Conservation (phyloP, 1,140 invertebrate species). For the Liolophura sinensis region DNA sequence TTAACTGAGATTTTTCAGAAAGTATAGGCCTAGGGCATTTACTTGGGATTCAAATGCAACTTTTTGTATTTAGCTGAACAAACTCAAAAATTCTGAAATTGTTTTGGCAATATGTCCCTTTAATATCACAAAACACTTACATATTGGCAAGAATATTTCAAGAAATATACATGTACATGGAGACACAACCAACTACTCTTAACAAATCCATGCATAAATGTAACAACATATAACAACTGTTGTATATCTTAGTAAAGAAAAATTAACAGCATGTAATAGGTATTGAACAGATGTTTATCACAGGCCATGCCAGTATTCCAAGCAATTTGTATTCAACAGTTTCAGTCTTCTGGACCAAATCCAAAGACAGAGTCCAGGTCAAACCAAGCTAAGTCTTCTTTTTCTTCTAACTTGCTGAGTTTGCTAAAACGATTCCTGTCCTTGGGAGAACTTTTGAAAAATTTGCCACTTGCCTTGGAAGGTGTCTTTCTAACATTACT, state of each 20-base stretch:
- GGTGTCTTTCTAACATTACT: constrained; percentile 2
- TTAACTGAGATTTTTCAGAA: no score
- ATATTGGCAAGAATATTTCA: no score
- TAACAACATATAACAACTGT: background rate
- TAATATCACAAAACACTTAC: no score
- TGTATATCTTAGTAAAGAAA: background rate
- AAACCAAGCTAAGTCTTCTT: constrained; percentile 15
- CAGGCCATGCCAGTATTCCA: background rate
- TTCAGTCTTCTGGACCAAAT: constrained; percentile 18
- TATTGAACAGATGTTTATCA: background rate
- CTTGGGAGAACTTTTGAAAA: constrained; percentile 15
- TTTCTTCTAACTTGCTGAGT: background rate
- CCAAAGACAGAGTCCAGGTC: constrained; percentile 15
- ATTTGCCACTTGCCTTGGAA: constrained; percentile 6
- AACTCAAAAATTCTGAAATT: no score
- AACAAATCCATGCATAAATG: no score
- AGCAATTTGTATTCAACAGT: background rate
- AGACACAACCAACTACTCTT: no score
- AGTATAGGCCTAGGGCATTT: no score
- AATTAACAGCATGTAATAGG: background rate
- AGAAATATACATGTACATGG: no score
- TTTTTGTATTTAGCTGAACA: no score
- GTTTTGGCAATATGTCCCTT: no score
- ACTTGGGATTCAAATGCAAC: no score
- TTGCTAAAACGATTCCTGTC: constrained; percentile 6